These are phyloP conservation scores for Pristionchus arcanus DNA, from an alignment of 2,888 invertebrate species.

Conservation along the genomic window DNA sequence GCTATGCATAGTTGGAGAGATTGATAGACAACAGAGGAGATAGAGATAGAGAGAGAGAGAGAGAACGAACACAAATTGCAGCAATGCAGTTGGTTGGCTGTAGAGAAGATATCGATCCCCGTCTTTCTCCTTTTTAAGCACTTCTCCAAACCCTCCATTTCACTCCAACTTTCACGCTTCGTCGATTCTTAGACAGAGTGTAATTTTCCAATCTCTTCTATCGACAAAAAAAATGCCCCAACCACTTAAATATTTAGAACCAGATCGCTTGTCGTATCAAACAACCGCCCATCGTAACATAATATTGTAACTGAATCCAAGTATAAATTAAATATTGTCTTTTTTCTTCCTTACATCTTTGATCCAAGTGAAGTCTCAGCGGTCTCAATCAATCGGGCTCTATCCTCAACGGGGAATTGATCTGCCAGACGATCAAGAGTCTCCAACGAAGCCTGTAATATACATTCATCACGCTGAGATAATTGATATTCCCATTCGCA, in stretches of 20 bases:
- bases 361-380: constrained; percentile 99
- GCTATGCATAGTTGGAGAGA: constrained; percentile 20
- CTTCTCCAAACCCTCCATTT: constrained; percentile 21
- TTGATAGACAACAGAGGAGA: neutral
- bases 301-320: too few species aligned
- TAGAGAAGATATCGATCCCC: neutral
- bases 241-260: neutral
- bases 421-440: constrained; percentile 90
- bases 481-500: neutral
- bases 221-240: neutral
- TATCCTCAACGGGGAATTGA: constrained; percentile 89
- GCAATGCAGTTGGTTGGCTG: neutral
- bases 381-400: constrained; percentile 92
- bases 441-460: constrained; percentile 66
- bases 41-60: neutral
- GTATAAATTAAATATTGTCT: neutral
- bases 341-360: constrained; percentile 86
- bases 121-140: neutral
- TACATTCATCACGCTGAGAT: neutral
- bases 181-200: neutral
- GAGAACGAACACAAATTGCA: neutral
- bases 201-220: neutral
- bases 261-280: too few species aligned
- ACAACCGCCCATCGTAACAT: too few species aligned
- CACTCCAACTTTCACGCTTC: constrained; percentile 25